These are phyloP conservation scores for Zaprionus davidi DNA, from an alignment of 1,140 invertebrate genomes.

Conservation along the genomic window DNA sequence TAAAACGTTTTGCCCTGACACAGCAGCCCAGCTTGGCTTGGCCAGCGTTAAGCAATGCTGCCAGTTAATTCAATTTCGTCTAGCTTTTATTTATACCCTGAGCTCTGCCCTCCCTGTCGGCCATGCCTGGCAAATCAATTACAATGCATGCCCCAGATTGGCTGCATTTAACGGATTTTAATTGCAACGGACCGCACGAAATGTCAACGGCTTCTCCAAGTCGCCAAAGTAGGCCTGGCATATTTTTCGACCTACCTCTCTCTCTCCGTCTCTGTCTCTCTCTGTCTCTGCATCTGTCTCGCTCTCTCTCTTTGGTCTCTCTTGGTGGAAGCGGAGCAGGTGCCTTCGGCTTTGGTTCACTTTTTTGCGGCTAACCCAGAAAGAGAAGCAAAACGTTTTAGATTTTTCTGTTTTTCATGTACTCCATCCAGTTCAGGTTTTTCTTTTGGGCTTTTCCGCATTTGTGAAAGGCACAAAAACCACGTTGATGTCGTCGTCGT, in stretches of 20 bases:
- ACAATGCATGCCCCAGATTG: conserved; percentile 49
- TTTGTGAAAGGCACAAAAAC: conserved; percentile 75
- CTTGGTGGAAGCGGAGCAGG: conserved; percentile 37
- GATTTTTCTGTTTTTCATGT: conserved; percentile 49
- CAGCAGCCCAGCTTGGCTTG: not conserved
- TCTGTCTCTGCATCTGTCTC: conserved; percentile 27
- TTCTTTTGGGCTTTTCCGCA: conserved; percentile 41
- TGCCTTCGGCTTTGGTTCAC: conserved; percentile 50
- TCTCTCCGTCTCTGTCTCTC: conserved; percentile 4
- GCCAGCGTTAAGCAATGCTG: conserved; percentile 18
- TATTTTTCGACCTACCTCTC: conserved; percentile 44
- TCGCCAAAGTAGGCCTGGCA: conserved; percentile 32
- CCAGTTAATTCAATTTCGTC: conserved; percentile 64
- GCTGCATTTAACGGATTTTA: conserved; percentile 69
- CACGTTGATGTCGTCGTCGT: conserved; percentile 44
- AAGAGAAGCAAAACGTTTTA: conserved; percentile 52
- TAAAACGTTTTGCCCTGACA: conserved; percentile 31
- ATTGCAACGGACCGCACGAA: conserved; percentile 73
- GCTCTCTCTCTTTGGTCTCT: not conserved
- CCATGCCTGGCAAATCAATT: conserved; percentile 68
- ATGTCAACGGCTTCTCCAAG: conserved; percentile 63
- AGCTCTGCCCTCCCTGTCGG: not conserved
- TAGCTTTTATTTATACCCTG: conserved; percentile 49
- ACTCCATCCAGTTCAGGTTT: conserved; percentile 58
- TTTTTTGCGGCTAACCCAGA: conserved; percentile 68